Conservation (phyloP, 2,888 invertebrate genomes). For the Atrina japonica region DNA sequence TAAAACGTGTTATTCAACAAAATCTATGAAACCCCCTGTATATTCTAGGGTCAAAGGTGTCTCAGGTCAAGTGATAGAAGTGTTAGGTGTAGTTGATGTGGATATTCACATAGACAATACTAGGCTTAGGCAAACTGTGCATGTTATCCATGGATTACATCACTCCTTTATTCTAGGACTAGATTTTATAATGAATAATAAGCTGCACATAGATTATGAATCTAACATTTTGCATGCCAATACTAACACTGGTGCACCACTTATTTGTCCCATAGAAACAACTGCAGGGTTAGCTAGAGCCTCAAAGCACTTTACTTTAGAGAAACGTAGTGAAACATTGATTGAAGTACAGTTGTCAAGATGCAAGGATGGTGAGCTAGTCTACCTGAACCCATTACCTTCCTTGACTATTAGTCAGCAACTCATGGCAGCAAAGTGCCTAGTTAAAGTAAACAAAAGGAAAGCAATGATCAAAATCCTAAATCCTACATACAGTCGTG, state of each 20-base stretch:
- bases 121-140: not conserved
- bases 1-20: constrained; percentile 4
- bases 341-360: constrained; percentile 15
- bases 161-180: constrained; percentile 13
- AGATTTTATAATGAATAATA: constrained; percentile 7
- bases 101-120: not conserved
- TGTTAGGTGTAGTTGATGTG: not conserved
- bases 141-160: constrained; percentile 14
- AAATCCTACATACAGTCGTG: not conserved
- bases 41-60: not conserved
- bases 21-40: not conserved
- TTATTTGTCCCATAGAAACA: constrained; percentile 6
- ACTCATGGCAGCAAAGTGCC: constrained; percentile 25
- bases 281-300: constrained; percentile 21
- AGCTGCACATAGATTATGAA: not conserved
- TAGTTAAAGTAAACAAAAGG: constrained; percentile 11
- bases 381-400: not conserved
- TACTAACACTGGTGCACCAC: not conserved
- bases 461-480: constrained; percentile 11
- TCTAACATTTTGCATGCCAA: constrained; percentile 2
- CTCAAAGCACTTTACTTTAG: not conserved
- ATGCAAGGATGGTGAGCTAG: constrained; percentile 1
- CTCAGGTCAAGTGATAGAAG: not conserved
- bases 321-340: constrained; percentile 10
- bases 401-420: not conserved